Conservation (phyloP, 2,113 vertebrate species). For the Zapus hudsonius region DNA sequence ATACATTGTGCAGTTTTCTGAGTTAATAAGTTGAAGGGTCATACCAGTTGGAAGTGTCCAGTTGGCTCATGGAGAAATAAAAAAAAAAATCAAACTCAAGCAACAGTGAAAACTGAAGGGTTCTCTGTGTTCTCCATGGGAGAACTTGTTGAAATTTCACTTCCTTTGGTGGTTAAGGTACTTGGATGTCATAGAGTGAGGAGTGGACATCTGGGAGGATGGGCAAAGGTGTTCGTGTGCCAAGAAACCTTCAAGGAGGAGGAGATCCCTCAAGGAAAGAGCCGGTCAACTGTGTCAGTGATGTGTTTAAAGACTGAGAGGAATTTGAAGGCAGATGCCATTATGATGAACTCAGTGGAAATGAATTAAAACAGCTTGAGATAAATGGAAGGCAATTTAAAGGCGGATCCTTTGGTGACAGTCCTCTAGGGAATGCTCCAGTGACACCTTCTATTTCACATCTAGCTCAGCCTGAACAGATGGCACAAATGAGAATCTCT, state of each 20-base stretch:
- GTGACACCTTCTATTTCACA: slow-evolving; percentile 65
- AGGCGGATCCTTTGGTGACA: slow-evolving; percentile 48
- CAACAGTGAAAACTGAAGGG: not conserved
- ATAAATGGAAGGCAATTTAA: slow-evolving; percentile 49
- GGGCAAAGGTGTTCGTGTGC: not conserved
- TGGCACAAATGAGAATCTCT: slow-evolving; percentile 52
- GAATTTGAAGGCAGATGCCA: not conserved
- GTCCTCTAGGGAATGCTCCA: slow-evolving; percentile 31
- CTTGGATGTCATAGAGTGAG: not conserved
- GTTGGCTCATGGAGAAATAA: not conserved
- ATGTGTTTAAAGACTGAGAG: not conserved
- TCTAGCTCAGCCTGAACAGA: slow-evolving; percentile 65
- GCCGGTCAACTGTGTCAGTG: not conserved
- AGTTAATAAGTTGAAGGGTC: not conserved
- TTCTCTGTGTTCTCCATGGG: not conserved
- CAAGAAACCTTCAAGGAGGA: not conserved
- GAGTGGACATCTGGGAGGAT: not conserved
- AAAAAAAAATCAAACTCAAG: not conserved
- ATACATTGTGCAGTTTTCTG: not conserved
- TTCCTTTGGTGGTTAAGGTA: not conserved
- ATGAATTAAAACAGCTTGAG: slow-evolving; percentile 25
- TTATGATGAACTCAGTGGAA: not conserved
- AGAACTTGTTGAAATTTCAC: not conserved
- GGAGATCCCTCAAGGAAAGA: not conserved
- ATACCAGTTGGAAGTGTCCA: not conserved